phyloP scores from a whole-genome alignment of 2,888 invertebrate species.

The Ischnus inquisitorius region DNA sequence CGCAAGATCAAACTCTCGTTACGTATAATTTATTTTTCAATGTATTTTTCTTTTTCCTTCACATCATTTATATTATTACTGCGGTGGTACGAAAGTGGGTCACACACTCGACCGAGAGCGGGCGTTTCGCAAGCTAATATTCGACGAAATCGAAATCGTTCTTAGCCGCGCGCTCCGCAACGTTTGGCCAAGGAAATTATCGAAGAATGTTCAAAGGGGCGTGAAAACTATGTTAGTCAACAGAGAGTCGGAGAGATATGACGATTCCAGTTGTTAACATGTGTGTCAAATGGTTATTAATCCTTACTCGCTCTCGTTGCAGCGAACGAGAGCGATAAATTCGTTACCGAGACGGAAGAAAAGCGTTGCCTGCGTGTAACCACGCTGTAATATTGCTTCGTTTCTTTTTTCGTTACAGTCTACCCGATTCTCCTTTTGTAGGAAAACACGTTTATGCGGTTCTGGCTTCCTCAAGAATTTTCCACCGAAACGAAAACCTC shows the following conservation, averaged over 20 bases:
- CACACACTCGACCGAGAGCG: slow-evolving; percentile 21
- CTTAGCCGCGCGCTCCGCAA: background rate
- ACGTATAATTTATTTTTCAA: slow-evolving; percentile 10
- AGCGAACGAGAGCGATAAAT: background rate
- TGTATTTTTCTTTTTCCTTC: background rate
- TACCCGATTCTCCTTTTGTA: no score
- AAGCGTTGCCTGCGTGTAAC: no score
- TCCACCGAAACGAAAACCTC: no score
- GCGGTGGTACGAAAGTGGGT: slow-evolving; percentile 48
- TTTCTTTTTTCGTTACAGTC: no score
- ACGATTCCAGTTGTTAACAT: background rate
- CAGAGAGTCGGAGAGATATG: background rate
- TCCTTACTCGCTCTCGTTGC: background rate
- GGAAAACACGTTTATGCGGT: no score
- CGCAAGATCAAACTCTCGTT: background rate
- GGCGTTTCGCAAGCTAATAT: slow-evolving; percentile 34
- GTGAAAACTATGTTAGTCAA: slow-evolving; percentile 10
- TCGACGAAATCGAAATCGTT: background rate
- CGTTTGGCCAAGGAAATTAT: slow-evolving; percentile 20
- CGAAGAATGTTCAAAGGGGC: slow-evolving; percentile 14
- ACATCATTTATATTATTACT: slow-evolving; percentile 29
- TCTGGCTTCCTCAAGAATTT: no score
- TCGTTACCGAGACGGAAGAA: background rate
- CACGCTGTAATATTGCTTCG: no score
- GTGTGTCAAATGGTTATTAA: background rate